Percentiles rank a stretch among this genome's conserved stretches.
phyloP scores from a whole-genome alignment of 1,140 invertebrate genomes.

The Sarcophaga peregrina region DNA sequence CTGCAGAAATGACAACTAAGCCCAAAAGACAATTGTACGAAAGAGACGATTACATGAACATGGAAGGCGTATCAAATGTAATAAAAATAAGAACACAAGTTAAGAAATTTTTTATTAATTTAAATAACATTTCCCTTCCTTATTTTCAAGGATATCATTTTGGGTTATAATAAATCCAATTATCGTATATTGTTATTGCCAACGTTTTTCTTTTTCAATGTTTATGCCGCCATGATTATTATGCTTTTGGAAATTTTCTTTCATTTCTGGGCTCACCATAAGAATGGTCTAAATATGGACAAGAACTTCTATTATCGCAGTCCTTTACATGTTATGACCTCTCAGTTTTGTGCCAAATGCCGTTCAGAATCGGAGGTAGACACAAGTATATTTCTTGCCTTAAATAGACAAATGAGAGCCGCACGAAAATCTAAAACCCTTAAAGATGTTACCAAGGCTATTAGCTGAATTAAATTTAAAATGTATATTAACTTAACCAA shows the following conservation, averaged over 20 bases:
- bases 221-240: slow-evolving; percentile 56
- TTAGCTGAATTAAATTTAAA: slow-evolving; percentile 17
- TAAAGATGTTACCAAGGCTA: slow-evolving; percentile 50
- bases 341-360: slow-evolving; percentile 72
- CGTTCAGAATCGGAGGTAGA: slow-evolving; percentile 68
- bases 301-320: slow-evolving; percentile 70
- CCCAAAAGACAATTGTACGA: slow-evolving; percentile 47
- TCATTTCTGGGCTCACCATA: slow-evolving; percentile 71
- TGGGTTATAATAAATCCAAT: slow-evolving; percentile 57
- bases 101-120: background rate
- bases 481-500: background rate
- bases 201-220: slow-evolving; percentile 65
- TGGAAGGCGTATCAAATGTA: slow-evolving; percentile 62
- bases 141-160: slow-evolving; percentile 59
- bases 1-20: background rate
- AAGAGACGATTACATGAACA: slow-evolving; percentile 58
- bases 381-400: slow-evolving; percentile 56
- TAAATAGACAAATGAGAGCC: slow-evolving; percentile 58
- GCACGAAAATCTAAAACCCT: slow-evolving; percentile 54
- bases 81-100: slow-evolving; percentile 29
- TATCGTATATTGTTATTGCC: slow-evolving; percentile 63
- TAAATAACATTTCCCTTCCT: background rate
- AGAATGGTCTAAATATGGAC: slow-evolving; percentile 68
- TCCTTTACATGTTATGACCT: slow-evolving; percentile 69
- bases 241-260: slow-evolving; percentile 65